phyloP scores from a whole-genome alignment of 2,888 invertebrate genomes.

The Melangyna quadrimaculata region DNA sequence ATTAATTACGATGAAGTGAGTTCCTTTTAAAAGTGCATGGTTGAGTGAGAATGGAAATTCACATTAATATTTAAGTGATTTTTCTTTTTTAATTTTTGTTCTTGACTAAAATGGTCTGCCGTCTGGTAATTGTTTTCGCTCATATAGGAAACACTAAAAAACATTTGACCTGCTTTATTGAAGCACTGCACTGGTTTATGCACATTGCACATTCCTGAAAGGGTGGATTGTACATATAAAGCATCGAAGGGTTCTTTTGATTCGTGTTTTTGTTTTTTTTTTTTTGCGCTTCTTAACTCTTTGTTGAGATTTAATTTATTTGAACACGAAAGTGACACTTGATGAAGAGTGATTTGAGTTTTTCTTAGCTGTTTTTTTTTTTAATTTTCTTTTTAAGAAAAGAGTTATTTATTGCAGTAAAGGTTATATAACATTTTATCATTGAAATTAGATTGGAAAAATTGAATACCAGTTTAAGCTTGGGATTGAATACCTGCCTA shows the following conservation, averaged over 20 bases:
- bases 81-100: background rate
- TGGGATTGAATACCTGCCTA: too few relatives aligned
- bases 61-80: constrained; percentile 17
- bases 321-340: constrained; percentile 1
- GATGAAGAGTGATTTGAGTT: background rate
- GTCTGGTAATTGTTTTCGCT: constrained; percentile 10
- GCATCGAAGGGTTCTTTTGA: background rate
- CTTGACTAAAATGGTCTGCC: constrained; percentile 1
- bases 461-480: too few relatives aligned
- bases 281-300: background rate
- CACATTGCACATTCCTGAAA: too few relatives aligned
- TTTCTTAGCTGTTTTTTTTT: background rate
- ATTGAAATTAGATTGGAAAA: background rate
- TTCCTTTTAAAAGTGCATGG: constrained; percentile 14
- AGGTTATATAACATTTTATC: background rate
- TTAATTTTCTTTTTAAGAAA: background rate
- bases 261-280: background rate
- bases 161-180: constrained; percentile 19
- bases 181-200: constrained; percentile 5
- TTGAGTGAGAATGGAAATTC: constrained; percentile 24
- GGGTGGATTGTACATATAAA: background rate
- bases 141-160: background rate
- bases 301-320: background rate
- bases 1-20: constrained; percentile 14
- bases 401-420: background rate